These are phyloP conservation scores for Mallotus villosus DNA, from an alignment of 2,797 vertebrate species.

Conservation along the genomic window DNA sequence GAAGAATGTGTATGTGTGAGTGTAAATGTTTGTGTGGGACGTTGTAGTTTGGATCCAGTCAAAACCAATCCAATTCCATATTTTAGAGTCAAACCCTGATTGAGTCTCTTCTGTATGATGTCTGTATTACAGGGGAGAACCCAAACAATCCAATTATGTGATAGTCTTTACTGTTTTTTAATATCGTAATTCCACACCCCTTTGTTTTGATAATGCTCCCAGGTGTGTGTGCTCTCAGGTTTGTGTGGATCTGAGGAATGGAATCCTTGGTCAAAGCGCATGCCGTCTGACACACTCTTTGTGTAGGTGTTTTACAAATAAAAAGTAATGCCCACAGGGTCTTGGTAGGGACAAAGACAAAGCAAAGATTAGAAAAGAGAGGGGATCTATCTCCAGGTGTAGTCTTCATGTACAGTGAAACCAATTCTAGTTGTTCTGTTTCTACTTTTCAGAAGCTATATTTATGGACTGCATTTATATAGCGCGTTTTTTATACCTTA, in stretches of 20 bases:
- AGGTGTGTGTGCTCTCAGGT: conserved; percentile 8
- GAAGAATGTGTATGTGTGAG: conserved; percentile 47
- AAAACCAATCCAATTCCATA: no score
- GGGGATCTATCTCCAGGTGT: conserved; percentile 57
- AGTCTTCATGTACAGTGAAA: conserved; percentile 56
- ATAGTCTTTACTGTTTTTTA: no score
- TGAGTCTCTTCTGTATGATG: no score
- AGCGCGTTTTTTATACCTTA: no score
- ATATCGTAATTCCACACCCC: no score
- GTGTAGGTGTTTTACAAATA: conserved; percentile 62
- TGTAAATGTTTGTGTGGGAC: not conserved
- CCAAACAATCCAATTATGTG: no score
- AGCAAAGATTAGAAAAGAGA: conserved; percentile 61
- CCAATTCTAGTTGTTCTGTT: conserved; percentile 50
- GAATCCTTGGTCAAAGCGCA: conserved; percentile 43
- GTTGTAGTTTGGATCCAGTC: not conserved
- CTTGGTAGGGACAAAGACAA: conserved; percentile 61
- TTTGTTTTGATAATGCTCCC: conserved; percentile 11
- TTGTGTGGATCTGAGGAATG: conserved; percentile 27
- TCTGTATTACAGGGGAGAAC: no score
- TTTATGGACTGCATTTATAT: no score
- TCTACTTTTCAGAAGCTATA: no score
- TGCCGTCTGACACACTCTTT: conserved; percentile 57
- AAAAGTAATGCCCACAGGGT: conserved; percentile 56
- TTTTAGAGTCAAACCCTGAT: no score